Conservation (phyloP, 2,888 invertebrate genomes). For the Eilema sororculum region DNA sequence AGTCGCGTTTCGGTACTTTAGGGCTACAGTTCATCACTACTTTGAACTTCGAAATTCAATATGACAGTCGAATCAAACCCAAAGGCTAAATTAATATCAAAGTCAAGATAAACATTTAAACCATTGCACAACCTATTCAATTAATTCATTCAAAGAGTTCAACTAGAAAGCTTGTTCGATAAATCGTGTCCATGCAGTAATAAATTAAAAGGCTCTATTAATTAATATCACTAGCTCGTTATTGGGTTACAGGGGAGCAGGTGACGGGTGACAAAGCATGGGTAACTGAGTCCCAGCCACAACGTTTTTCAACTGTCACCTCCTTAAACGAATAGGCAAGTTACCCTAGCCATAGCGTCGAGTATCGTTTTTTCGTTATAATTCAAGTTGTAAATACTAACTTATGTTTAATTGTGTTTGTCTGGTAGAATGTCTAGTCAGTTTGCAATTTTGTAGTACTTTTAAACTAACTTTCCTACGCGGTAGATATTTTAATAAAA, state of each 20-base stretch:
- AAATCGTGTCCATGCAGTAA: background rate
- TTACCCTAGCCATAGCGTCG: background rate
- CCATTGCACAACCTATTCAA: too few species aligned
- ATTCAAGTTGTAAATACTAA: slow-evolving; percentile 3
- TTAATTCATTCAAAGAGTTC: background rate
- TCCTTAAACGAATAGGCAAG: slow-evolving; percentile 16
- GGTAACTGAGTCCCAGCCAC: slow-evolving; percentile 60
- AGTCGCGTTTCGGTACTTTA: too few species aligned
- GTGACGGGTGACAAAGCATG: slow-evolving; percentile 70
- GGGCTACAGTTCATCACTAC: too few species aligned
- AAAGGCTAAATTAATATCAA: too few species aligned
- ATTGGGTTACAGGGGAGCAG: slow-evolving; percentile 51
- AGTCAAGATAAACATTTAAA: too few species aligned
- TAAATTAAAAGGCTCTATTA: slow-evolving; percentile 28
- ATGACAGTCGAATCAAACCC: too few species aligned
- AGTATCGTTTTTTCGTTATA: slow-evolving; percentile 11
- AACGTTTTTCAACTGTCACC: slow-evolving; percentile 67
- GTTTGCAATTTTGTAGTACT: background rate
- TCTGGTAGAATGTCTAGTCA: background rate
- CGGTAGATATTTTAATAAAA: too few species aligned
- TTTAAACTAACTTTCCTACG: too few species aligned
- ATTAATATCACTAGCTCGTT: slow-evolving; percentile 36
- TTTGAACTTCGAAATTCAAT: too few species aligned
- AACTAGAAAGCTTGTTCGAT: background rate
- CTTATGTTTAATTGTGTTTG: background rate